Percentiles rank a stretch among this genome's conserved stretches.
phyloP scores from a whole-genome alignment of 2,888 invertebrate genomes.

The Drosophila lutescens region DNA sequence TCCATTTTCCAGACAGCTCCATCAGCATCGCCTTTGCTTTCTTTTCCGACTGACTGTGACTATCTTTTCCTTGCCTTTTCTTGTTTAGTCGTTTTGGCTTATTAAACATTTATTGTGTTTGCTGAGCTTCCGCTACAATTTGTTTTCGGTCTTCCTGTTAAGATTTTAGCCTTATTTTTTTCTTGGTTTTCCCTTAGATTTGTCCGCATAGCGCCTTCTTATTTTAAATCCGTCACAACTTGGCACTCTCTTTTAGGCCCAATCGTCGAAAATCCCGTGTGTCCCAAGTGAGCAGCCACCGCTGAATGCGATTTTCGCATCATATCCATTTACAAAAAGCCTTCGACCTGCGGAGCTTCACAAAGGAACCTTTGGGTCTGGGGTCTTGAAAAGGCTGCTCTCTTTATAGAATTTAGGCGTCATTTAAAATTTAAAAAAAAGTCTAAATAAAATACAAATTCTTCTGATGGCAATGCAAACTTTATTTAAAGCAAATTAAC shows the following conservation, averaged over 20 bases:
- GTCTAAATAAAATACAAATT: neutral
- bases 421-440: too few relatives aligned
- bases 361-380: neutral
- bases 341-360: neutral
- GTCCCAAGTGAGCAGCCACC: neutral
- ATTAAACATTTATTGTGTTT: constrained; percentile 79
- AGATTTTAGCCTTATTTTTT: constrained; percentile 34
- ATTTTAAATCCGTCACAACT: neutral
- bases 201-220: constrained; percentile 1
- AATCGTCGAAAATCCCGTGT: neutral
- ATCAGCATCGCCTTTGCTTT: constrained; percentile 25
- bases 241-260: constrained; percentile 2
- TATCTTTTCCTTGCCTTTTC: constrained; percentile 22
- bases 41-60: constrained; percentile 9
- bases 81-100: constrained; percentile 66
- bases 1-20: constrained; percentile 25
- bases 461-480: neutral
- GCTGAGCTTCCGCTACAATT: constrained; percentile 75
- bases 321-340: constrained; percentile 2
- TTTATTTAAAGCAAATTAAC: neutral
- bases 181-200: neutral
- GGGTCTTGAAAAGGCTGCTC: neutral
- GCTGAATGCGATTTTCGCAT: neutral
- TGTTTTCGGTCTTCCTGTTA: constrained; percentile 65
- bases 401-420: neutral